phyloP scores from a whole-genome alignment of 2,113 vertebrate species.

The Chinchilla lanigera region DNA sequence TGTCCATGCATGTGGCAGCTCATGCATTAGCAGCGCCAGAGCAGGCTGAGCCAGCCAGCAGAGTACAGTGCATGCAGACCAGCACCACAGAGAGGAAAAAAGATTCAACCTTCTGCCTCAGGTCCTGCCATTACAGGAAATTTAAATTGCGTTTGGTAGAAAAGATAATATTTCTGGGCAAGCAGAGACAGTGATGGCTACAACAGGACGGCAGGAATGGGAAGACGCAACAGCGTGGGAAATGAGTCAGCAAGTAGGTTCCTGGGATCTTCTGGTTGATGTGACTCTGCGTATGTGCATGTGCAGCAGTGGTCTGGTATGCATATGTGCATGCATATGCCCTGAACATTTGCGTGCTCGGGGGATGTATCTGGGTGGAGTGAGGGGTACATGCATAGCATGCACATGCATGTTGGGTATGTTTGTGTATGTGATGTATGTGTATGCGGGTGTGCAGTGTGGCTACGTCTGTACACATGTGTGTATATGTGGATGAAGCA shows the following conservation, averaged over 20 bases:
- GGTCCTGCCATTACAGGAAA: conserved; percentile 40
- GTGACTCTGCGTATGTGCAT: not conserved
- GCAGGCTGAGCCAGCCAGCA: not conserved
- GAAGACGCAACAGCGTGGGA: not conserved
- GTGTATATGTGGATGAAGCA: not conserved
- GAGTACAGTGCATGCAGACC: not conserved
- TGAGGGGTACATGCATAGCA: not conserved
- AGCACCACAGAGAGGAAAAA: not conserved
- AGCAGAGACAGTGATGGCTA: conserved; percentile 5
- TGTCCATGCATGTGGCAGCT: not conserved
- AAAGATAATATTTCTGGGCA: conserved; percentile 54
- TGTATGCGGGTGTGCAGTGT: too few relatives aligned
- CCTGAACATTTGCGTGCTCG: not conserved
- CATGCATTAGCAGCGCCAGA: not conserved
- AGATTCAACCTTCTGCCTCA: conserved; percentile 42
- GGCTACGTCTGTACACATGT: not conserved
- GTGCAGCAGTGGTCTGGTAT: too few relatives aligned
- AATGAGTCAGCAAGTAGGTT: not conserved
- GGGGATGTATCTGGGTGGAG: not conserved
- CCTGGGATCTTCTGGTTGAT: not conserved
- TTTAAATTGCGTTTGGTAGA: conserved; percentile 60
- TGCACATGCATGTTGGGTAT: too few relatives aligned
- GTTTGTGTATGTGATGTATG: not conserved
- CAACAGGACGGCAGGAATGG: not conserved
- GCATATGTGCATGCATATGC: not conserved